Conservation (phyloP, 1,140 invertebrate genomes). For the Cydia splendana region DNA sequence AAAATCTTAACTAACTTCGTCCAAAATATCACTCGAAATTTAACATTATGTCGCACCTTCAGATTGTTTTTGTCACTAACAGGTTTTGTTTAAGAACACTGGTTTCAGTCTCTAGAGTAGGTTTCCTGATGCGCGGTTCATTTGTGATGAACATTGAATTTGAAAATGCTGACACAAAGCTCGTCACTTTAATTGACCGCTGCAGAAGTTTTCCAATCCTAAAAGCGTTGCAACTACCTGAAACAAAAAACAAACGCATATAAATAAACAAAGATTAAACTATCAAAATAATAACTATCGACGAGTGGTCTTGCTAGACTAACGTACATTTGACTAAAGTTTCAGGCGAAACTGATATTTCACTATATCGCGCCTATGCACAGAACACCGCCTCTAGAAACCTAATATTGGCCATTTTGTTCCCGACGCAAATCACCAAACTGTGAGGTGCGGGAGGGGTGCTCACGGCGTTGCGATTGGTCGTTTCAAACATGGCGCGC, state of each 20-base stretch:
- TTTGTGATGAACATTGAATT: constrained; percentile 55
- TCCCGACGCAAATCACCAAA: too few relatives aligned
- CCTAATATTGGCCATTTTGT: too few relatives aligned
- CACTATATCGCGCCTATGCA: neutral
- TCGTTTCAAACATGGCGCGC: too few relatives aligned
- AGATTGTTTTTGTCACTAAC: constrained; percentile 48
- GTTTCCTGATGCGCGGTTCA: constrained; percentile 49
- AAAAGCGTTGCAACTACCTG: constrained; percentile 5
- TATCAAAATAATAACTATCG: neutral
- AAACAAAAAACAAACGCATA: neutral
- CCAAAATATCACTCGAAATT: constrained; percentile 47
- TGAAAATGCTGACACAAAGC: constrained; percentile 29
- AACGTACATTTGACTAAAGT: neutral
- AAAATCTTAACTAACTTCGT: constrained; percentile 47
- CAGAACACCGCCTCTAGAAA: too few relatives aligned
- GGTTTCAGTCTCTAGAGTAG: constrained; percentile 56
- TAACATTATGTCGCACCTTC: constrained; percentile 41
- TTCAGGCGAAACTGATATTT: neutral
- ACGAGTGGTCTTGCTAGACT: neutral
- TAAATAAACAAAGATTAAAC: neutral
- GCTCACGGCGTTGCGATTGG: too few relatives aligned
- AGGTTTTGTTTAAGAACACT: constrained; percentile 49
- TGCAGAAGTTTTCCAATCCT: constrained; percentile 14
- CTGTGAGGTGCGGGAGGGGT: too few relatives aligned
- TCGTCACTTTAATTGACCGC: constrained; percentile 20